phyloP scores from a whole-genome alignment of 2,888 invertebrate species.

The Uloborus plumipes region DNA sequence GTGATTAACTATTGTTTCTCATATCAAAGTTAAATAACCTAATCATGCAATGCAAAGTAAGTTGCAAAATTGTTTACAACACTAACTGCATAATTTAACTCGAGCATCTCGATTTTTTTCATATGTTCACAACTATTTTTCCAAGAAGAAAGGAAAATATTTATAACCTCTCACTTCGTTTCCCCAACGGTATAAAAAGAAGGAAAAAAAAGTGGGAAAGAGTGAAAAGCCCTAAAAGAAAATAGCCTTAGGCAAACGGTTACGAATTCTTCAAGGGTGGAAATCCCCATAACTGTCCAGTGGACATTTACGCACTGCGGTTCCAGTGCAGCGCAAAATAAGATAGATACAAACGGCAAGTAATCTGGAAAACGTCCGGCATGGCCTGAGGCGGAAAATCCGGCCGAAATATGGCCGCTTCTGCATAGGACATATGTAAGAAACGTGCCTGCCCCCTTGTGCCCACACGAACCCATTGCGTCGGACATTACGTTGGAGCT shows the following conservation, averaged over 20 bases:
- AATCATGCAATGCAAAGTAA: too few species aligned
- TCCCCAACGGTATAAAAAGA: too few species aligned
- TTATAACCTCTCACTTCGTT: background rate
- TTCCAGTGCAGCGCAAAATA: slow-evolving; percentile 43
- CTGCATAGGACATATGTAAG: slow-evolving; percentile 62
- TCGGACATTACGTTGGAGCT: slow-evolving; percentile 47
- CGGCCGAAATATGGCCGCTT: slow-evolving; percentile 61
- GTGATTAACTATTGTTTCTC: too few species aligned
- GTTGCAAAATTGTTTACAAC: too few species aligned
- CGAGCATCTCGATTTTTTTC: too few species aligned
- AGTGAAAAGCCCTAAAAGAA: background rate
- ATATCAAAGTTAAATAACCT: too few species aligned
- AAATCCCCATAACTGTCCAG: slow-evolving; percentile 60
- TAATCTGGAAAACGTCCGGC: slow-evolving; percentile 64
- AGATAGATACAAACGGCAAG: slow-evolving; percentile 62
- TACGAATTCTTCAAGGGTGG: slow-evolving; percentile 1
- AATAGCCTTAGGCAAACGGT: slow-evolving; percentile 5
- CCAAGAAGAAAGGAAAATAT: background rate
- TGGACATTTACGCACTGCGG: slow-evolving; percentile 36
- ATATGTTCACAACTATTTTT: background rate
- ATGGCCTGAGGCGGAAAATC: slow-evolving; percentile 58
- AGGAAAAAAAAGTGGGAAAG: background rate
- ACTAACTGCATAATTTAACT: too few species aligned
- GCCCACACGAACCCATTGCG: slow-evolving; percentile 49
- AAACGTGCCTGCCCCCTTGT: slow-evolving; percentile 56